Percentiles rank a stretch among this genome's conserved stretches.
Conservation (phyloP, 2,797 vertebrate species). For the Neosilurus hyrtlii region DNA sequence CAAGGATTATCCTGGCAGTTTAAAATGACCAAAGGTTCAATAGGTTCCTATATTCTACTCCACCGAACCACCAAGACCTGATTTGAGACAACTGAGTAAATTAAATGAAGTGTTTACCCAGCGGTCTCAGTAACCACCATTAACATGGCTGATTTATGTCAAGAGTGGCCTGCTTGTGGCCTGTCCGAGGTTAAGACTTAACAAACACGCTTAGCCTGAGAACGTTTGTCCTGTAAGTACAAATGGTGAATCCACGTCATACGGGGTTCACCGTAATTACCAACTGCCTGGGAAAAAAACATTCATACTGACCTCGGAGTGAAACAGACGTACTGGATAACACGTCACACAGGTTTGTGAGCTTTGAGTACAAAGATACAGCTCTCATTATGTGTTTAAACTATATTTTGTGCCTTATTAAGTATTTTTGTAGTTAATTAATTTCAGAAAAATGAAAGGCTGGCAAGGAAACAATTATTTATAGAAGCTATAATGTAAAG, state of each 20-base stretch:
- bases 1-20: no score
- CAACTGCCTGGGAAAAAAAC: neutral
- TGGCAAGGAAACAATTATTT: no score
- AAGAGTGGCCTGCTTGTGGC: neutral
- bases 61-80: neutral
- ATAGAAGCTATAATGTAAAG: no score
- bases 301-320: neutral
- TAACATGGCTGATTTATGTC: slow-evolving; percentile 13
- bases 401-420: no score
- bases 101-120: slow-evolving; percentile 13
- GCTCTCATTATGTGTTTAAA: no score
- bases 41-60: no score
- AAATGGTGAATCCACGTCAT: neutral
- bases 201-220: slow-evolving; percentile 27
- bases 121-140: neutral
- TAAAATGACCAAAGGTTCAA: no score
- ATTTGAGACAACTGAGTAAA: neutral
- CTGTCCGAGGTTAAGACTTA: slow-evolving; percentile 33
- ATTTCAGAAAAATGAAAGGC: no score
- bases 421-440: no score
- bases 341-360: neutral
- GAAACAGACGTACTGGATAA: neutral
- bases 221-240: slow-evolving; percentile 12
- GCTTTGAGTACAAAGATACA: neutral
- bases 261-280: neutral